A percentile compares a stretch with the other conserved stretches of the same genome.
Conservation (phyloP, 2,797 vertebrate genomes). For the Gymnocypris eckloni region DNA sequence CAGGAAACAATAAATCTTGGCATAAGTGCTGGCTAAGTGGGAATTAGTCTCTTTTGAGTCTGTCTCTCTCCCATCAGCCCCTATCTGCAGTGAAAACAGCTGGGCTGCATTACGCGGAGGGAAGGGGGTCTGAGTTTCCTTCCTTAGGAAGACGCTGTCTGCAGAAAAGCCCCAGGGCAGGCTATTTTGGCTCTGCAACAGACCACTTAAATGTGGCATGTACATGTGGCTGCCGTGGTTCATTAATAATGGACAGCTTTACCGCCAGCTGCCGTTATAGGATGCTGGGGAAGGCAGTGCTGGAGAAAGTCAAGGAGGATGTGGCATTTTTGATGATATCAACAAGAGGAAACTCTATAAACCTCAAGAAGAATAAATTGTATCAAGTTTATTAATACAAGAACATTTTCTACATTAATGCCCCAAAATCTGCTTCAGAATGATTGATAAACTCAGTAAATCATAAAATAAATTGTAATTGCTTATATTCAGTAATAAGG, state of each 20-base stretch:
- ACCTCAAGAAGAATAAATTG: constrained; percentile 13
- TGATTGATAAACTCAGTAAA: background rate
- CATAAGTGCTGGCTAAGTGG: constrained; percentile 66
- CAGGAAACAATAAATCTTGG: constrained; percentile 69
- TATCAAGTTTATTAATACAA: background rate
- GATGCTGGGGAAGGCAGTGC: constrained; percentile 34
- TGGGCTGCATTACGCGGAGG: constrained; percentile 62
- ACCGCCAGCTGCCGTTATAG: constrained; percentile 50
- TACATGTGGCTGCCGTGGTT: constrained; percentile 58
- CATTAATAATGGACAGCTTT: constrained; percentile 60
- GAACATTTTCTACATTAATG: background rate
- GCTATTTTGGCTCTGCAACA: constrained; percentile 58
- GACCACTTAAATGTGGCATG: constrained; percentile 61
- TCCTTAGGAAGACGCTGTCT: constrained; percentile 63
- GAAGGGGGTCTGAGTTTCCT: constrained; percentile 65
- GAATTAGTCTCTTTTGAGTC: constrained; percentile 62
- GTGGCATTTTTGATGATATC: constrained; percentile 41
- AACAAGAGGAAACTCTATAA: constrained; percentile 26
- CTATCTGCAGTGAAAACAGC: constrained; percentile 64
- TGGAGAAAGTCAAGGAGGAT: constrained; percentile 46
- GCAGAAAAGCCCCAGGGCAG: constrained; percentile 57
- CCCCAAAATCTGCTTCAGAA: background rate
- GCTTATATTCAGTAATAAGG: background rate
- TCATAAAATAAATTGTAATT: background rate
- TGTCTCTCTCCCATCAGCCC: constrained; percentile 55